phyloP scores from a whole-genome alignment of 37 sponge, comb jelly and placozoan species.

The Halisarca cf. caerulea region DNA sequence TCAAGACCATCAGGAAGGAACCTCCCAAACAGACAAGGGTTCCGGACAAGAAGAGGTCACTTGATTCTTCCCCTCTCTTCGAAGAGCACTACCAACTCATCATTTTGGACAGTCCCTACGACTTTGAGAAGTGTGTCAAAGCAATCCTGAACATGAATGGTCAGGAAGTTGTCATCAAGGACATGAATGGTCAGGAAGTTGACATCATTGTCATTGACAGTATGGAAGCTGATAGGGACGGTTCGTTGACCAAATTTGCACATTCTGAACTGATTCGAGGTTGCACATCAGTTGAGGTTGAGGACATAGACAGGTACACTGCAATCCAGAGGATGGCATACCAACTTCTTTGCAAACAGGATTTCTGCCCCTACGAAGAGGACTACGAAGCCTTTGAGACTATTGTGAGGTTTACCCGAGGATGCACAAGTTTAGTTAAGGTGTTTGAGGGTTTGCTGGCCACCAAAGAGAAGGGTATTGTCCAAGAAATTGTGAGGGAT shows the following conservation, averaged over 20 bases:
- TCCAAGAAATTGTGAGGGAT: not conserved
- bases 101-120: constrained; percentile 4
- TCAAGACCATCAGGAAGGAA: not conserved
- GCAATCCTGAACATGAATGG: constrained; percentile 4
- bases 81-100: not conserved
- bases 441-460: constrained; percentile 10
- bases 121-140: not conserved
- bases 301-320: not conserved
- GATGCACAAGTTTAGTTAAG: not conserved
- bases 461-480: not conserved
- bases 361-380: not conserved
- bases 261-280: constrained; percentile 24
- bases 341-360: not conserved
- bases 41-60: too few species aligned
- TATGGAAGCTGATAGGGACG: constrained; percentile 8
- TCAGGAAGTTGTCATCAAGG: constrained; percentile 28
- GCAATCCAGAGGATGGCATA: constrained; percentile 14
- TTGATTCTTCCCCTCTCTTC: not conserved
- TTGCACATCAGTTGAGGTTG: constrained; percentile 2
- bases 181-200: constrained; percentile 5
- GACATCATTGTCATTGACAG: constrained; percentile 26
- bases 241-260: not conserved
- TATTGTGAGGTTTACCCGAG: not conserved
- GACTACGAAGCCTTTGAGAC: constrained; percentile 13
- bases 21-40: not conserved